Evolutionary conservation across 2,113 vertebrate genomes (phyloP), one percentile per base, ranked within the genome.

Genomic region (Ictidomys tridecemlineatus): DNA sequence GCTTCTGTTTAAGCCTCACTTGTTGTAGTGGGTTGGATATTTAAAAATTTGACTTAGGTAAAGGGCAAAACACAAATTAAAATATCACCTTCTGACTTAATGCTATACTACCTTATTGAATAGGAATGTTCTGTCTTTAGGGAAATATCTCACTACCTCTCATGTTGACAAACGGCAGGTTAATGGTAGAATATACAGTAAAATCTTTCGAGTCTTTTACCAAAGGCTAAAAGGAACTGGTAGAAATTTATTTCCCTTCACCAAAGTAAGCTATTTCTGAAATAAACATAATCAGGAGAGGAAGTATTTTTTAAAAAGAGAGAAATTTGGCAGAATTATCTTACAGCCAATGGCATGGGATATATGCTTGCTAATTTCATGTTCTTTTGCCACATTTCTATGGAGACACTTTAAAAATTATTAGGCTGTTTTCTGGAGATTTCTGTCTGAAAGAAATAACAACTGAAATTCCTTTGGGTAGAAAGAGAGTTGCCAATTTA

Each of bases 371-470:
- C 85, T 96, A 97, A 95, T 98, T 92, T 96, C 80, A 73, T 94
- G 95, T 97, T 97, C 82, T 97, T 92, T 70, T 97, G 91, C 72
- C 93, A 96, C 58, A 93, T 97, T 97, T 96, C 92, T 89, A 85
- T 93, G 95, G 97, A 97, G 79, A 76, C 69, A 95, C 79, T 90
- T 98, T 92, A 61, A 70, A 92, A 97, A 91, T 95, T 13, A 53
- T 96, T 96, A 97, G 63, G 91, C 93, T 98, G 87, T 96, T 98
- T 98, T 97, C 95, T 34, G 56, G 96, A 96, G 83, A 93, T 96
- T 96, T 98, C 80, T 94, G 58, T 30, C 70, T 97, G 83, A 97
- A 96, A 96, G 92, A 98, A 98, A 98, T 95, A 96, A 96, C 85
- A 96, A 96, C 65, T 97, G 58, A 98, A 97, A 97, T 94, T 97